These are phyloP conservation scores for Sminthopsis crassicaudata DNA, from an alignment of 2,113 vertebrate species.

Conservation along the genomic window DNA sequence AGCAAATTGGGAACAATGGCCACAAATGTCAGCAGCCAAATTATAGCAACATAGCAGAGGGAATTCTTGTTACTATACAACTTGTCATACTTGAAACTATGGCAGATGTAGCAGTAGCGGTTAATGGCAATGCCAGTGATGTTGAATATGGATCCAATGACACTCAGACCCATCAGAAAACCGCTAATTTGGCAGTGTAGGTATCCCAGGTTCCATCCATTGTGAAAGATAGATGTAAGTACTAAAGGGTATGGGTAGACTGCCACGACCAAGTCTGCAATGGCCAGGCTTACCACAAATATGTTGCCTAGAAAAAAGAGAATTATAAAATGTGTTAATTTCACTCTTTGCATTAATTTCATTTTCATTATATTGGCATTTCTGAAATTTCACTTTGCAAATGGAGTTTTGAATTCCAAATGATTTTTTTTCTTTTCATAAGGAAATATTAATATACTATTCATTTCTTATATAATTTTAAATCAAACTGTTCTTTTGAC, in stretches of 20 bases:
- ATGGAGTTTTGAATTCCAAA: not conserved
- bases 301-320: slow-evolving; percentile 89
- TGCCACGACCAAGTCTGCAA: slow-evolving; percentile 96
- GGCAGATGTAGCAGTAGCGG: slow-evolving; percentile 98
- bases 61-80: slow-evolving; percentile 95
- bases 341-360: fast-evolving
- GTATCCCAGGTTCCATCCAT: slow-evolving; percentile 94
- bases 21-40: slow-evolving; percentile 93
- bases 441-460: not conserved
- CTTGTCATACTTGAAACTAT: slow-evolving; percentile 95
- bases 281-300: slow-evolving; percentile 93
- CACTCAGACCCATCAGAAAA: slow-evolving; percentile 97
- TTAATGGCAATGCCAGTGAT: slow-evolving; percentile 98
- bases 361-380: not conserved
- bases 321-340: slow-evolving; percentile 1
- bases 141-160: slow-evolving; percentile 97
- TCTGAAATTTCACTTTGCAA: not conserved
- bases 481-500: not conserved
- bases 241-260: slow-evolving; percentile 96
- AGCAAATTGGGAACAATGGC: slow-evolving; percentile 95
- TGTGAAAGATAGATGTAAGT: slow-evolving; percentile 92
- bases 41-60: slow-evolving; percentile 92
- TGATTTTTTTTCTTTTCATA: not conserved
- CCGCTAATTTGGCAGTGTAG: slow-evolving; percentile 96
- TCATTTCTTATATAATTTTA: not conserved